Base-by-base conservation (phyloP, 2,113 vertebrate species). In the Rhabdomys dilectus region DNA sequence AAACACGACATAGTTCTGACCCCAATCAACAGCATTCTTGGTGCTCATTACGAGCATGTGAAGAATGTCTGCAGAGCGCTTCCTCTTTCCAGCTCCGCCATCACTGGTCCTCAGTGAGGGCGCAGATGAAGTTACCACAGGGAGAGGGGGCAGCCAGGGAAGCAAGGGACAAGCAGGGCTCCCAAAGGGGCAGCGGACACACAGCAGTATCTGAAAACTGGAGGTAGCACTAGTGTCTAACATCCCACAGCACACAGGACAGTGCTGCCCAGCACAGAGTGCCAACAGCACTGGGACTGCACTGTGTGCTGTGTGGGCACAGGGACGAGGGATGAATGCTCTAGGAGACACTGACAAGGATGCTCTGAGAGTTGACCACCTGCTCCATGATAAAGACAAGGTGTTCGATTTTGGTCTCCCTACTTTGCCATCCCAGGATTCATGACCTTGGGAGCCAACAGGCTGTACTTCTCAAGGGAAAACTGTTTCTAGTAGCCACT, bases 401-500 rank as follows among this genome's bases (percentile, higher is more conserved):
- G 22, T 10, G 72, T 2, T 72, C 84, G 22, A 60, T 3, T 1
- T 6, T 16, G 51, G 36, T 22, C 85, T 68, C 5, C 22, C 21
- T 80, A 81, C 78, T 62, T 17, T 51, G 56, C 58, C 8, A 39
- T 78, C 39, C 4, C 1, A 11, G 81, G 45, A 81, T 73, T 89
- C 26, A 51, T 26, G 73, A 91, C 77, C 76, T 29, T 64, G 84
- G 39, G 17, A 72, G 88, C n/a, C 80, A 81, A 80, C 45, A 82
- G 93, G 96, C 0, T 91, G 64, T 2, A 80, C 78, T 95, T 89
- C 45, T 73, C 84, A 62, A 88, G 70, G 80, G 58, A 6, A 86
- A 77, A 82, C 2, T 13, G 24, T 76, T 78, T 91, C 90, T 26
- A 24, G 64, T 34, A 66, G 88, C 13, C 42, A 48, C 88, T 88